Base-by-base conservation (phyloP, 2,888 invertebrate genomes). In the Herminia tarsipennalis region DNA sequence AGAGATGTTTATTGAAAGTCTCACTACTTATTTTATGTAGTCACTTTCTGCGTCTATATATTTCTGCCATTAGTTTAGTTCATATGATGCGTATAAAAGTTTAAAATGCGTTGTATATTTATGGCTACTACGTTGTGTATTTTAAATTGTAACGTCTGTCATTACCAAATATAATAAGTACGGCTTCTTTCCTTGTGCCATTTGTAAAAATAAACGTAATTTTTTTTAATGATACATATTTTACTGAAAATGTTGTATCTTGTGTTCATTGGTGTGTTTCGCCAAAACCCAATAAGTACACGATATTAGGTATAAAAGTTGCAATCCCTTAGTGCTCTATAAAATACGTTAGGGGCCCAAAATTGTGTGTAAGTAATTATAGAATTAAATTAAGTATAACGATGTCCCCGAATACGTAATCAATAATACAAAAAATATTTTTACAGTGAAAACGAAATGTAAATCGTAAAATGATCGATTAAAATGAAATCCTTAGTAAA, bases 111-210 rank as follows among this genome's bases (percentile, higher is more conserved):
- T n/a, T n/a, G n/a, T n/a, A n/a, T n/a, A n/a, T n/a, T n/a, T n/a
- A n/a, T n/a, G n/a, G n/a, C n/a, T n/a, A n/a, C n/a, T n/a, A n/a
- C n/a, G n/a, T n/a, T n/a, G n/a, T n/a, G n/a, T n/a, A n/a, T n/a
- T n/a, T n/a, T n/a, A n/a, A n/a, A n/a, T n/a, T n/a, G n/a, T n/a
- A n/a, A n/a, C 12, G 25, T 18, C 44, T 36, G 44, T 44, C 40
- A 28, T 28, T 53, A 41, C 34, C 34, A 36, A 30, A 29, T 24
- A 28, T 42, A 53, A 59, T 56, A n/a, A n/a, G n/a, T n/a, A n/a
- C 45, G 60, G 61, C 61, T 75, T 68, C 46, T 52, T 71, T 73
- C 70, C 56, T 67, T 68, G 81, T 79, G 77, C 77, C 76, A 75
- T 75, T 73, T 66, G 65, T 65, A 68, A 55, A n/a, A 40, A 43